phyloP scores from a whole-genome alignment of 1,140 invertebrate species.

The Drepana arcuata region DNA sequence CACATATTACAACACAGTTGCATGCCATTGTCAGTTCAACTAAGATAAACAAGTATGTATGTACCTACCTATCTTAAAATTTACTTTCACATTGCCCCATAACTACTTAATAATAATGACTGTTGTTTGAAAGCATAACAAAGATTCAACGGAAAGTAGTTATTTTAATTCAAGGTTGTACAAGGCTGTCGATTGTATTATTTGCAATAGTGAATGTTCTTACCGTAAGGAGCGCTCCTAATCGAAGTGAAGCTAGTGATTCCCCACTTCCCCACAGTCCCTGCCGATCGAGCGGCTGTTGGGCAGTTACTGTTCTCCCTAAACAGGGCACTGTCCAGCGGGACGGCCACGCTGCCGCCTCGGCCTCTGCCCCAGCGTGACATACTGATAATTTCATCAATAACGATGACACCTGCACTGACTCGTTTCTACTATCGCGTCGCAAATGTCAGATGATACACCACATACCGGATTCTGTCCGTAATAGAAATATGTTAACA shows the following conservation, averaged over 20 bases:
- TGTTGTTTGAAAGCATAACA: too few species aligned
- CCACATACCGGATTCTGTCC: constrained; percentile 51
- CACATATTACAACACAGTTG: too few species aligned
- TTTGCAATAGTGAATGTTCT: constrained; percentile 26
- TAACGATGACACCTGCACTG: constrained; percentile 58
- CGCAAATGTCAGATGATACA: constrained; percentile 52
- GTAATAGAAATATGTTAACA: too few species aligned
- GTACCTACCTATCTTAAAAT: too few species aligned
- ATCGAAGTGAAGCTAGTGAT: constrained; percentile 94
- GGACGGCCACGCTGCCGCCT: constrained; percentile 74
- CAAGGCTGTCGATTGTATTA: constrained; percentile 11
- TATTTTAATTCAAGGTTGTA: constrained; percentile 23
- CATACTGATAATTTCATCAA: constrained; percentile 72
- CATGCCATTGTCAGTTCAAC: too few species aligned
- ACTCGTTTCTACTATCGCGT: constrained; percentile 44
- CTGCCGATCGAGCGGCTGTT: constrained; percentile 88
- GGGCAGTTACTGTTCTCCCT: constrained; percentile 91
- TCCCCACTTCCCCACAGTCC: constrained; percentile 93
- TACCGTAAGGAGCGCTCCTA: constrained; percentile 83
- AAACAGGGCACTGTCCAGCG: constrained; percentile 77
- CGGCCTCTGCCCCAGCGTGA: constrained; percentile 75
- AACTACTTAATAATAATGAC: too few species aligned
- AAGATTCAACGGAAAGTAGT: too few species aligned
- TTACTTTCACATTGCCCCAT: too few species aligned
- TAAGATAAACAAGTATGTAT: too few species aligned